Conservation (phyloP, 2,113 vertebrate genomes). For the Morone saxatilis region DNA sequence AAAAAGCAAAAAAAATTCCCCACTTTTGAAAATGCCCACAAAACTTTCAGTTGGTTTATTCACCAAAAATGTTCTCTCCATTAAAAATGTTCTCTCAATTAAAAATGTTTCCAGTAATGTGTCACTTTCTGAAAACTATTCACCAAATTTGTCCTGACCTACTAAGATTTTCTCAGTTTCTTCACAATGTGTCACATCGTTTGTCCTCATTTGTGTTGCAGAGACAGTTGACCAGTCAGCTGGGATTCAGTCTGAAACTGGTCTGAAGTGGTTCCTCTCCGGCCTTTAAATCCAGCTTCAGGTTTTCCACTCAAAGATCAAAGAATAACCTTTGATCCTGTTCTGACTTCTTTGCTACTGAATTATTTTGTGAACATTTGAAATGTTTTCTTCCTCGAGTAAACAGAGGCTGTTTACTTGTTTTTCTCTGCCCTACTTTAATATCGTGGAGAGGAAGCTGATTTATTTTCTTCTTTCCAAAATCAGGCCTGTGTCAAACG, state of each 20-base stretch:
- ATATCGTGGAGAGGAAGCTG: conserved; percentile 20
- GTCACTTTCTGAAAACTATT: too few species aligned
- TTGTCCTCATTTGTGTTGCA: too few species aligned
- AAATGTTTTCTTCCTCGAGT: neutral
- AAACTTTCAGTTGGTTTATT: neutral
- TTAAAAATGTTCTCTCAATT: neutral
- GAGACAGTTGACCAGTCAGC: neutral
- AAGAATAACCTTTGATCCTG: neutral
- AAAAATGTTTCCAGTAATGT: neutral
- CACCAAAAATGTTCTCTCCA: neutral
- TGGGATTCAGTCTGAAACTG: neutral
- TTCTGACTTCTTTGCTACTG: neutral
- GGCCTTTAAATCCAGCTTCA: neutral
- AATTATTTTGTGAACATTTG: neutral
- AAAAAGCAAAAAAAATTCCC: too few species aligned
- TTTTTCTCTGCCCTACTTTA: conserved; percentile 40
- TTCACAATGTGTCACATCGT: too few species aligned
- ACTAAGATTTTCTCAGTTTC: too few species aligned
- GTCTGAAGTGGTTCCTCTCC: neutral
- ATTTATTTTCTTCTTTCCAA: conserved; percentile 15
- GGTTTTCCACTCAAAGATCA: neutral
- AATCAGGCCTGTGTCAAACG: conserved; percentile 31
- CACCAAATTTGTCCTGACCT: too few species aligned
- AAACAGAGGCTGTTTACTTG: conserved; percentile 43
- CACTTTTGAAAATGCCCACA: neutral